Evolutionary conservation across 2,797 vertebrate genomes (phyloP).

Genomic region (Chelidonichthys spinosus): DNA sequence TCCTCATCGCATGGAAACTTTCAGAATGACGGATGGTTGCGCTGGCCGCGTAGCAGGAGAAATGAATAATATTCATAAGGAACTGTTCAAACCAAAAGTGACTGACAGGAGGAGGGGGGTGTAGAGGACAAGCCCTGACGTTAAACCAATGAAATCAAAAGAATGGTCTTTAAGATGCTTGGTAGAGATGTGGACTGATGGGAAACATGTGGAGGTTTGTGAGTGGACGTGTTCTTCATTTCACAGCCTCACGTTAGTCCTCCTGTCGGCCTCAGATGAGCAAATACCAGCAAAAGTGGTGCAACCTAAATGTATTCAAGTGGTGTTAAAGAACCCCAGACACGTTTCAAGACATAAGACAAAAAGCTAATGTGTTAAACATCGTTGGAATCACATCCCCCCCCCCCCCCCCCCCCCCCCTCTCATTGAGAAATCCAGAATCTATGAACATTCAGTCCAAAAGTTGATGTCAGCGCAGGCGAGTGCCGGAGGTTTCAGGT

Average conservation of each 20-base stretch:
- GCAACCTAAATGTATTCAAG: not conserved
- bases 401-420: too few relatives aligned
- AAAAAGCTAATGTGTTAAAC: not conserved
- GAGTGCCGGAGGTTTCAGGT: not conserved
- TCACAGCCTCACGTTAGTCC: conserved; percentile 4
- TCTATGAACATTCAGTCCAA: not conserved
- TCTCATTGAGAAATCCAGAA: not conserved
- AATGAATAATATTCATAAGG: not conserved
- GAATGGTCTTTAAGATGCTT: conserved; percentile 3
- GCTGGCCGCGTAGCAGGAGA: not conserved
- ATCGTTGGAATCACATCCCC: not conserved
- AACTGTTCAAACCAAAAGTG: not conserved
- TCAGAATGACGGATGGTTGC: not conserved
- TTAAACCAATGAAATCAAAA: not conserved
- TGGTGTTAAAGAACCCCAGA: not conserved
- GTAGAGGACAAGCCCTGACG: not conserved
- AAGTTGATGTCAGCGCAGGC: not conserved
- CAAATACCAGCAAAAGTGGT: not conserved
- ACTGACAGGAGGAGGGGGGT: not conserved
- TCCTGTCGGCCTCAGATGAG: not conserved
- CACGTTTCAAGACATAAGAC: not conserved
- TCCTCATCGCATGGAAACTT: not conserved
- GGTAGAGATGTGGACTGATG: conserved; percentile 3
- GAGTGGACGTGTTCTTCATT: conserved; percentile 12
- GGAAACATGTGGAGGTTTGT: not conserved